Conservation (phyloP, 2,797 vertebrate genomes). For the Halcyon badia region DNA sequence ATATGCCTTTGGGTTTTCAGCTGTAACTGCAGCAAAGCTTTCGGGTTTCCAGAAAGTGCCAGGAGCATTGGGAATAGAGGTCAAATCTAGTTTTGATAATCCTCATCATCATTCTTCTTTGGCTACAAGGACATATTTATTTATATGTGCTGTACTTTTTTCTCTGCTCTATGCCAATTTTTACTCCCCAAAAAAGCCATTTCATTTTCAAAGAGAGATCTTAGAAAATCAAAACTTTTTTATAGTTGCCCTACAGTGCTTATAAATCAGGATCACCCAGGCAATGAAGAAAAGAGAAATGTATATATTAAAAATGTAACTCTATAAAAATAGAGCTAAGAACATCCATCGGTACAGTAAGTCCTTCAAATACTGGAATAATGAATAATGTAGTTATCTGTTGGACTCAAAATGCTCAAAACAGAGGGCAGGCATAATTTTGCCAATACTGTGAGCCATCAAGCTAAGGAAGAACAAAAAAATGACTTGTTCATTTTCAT, state of each 20-base stretch:
- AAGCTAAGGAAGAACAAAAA: not conserved
- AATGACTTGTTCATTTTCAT: not conserved
- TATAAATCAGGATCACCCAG: not conserved
- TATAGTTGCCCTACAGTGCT: not conserved
- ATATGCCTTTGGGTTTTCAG: not conserved
- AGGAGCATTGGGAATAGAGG: not conserved
- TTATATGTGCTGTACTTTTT: not conserved
- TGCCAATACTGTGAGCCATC: accelerated
- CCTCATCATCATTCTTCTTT: not conserved
- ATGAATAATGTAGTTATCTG: not conserved
- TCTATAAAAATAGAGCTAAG: not conserved
- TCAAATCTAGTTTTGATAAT: not conserved
- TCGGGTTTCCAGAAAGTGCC: not conserved
- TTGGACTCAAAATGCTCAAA: not conserved
- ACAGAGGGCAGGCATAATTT: not conserved
- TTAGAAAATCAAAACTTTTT: conserved; percentile 6
- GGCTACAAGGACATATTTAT: not conserved
- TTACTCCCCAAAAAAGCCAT: not conserved
- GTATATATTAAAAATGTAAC: not conserved
- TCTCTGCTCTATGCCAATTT: not conserved
- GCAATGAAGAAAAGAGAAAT: not conserved
- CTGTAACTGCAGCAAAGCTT: not conserved
- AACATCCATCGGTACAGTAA: not conserved
- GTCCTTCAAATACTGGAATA: not conserved
- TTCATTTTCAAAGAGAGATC: conserved; percentile 30